Evolutionary conservation across 2,888 invertebrate genomes (phyloP).

Genomic region (Cataglyphis livida): DNA sequence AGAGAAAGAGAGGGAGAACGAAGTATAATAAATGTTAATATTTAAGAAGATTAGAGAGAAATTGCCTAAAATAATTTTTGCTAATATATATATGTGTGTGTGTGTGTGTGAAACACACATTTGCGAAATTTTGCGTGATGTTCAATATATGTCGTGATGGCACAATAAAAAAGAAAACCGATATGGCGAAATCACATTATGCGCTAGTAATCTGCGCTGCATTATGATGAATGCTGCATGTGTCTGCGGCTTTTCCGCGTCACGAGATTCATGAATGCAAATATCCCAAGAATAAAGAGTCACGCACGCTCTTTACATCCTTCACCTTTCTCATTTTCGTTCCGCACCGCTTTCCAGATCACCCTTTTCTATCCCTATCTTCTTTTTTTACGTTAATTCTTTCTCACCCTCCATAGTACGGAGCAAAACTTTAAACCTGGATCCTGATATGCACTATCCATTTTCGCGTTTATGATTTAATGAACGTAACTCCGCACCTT

Average conservation of each 20-base stretch:
- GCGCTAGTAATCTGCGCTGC: conserved; percentile 53
- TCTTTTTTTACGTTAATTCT: conserved; percentile 24
- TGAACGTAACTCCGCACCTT: conserved; percentile 55
- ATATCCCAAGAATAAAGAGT: conserved; percentile 46
- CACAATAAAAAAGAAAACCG: conserved; percentile 24
- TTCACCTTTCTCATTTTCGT: conserved; percentile 39
- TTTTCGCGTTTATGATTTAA: conserved; percentile 65
- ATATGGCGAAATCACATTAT: conserved; percentile 39
- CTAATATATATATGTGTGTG: not conserved
- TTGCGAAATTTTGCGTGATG: not conserved
- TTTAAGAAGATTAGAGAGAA: not conserved
- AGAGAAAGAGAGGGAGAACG: not conserved
- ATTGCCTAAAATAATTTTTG: not conserved
- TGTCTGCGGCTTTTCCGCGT: conserved; percentile 38
- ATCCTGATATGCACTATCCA: conserved; percentile 4
- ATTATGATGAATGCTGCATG: conserved; percentile 45
- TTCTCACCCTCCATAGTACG: not conserved
- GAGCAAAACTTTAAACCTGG: conserved; percentile 52
- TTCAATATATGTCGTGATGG: conserved; percentile 25
- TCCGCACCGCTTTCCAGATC: not conserved
- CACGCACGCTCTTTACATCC: conserved; percentile 47
- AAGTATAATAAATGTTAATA: not conserved
- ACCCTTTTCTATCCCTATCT: conserved; percentile 11
- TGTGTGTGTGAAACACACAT: not conserved
- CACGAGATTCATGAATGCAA: conserved; percentile 42